Evolutionary conservation across 1,140 invertebrate species (phyloP).

Genomic region (Pseudobourletiella spinata): DNA sequence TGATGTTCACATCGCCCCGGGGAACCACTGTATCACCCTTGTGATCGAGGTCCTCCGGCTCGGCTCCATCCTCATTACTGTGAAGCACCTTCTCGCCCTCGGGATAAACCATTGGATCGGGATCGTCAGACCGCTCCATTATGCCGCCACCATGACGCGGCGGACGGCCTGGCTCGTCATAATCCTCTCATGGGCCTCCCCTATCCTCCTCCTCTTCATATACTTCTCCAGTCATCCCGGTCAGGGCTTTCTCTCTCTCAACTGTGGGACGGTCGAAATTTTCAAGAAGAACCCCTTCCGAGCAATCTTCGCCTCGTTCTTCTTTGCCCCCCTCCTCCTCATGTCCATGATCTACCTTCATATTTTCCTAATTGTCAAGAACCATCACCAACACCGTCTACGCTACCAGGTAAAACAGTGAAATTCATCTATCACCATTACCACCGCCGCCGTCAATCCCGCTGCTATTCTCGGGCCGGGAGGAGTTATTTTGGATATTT

Average conservation of each 20-base stretch:
- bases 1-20: constrained; percentile 17
- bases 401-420: constrained; percentile 37
- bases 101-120: constrained; percentile 61
- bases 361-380: constrained; percentile 49
- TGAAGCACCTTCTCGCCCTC: constrained; percentile 55
- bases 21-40: constrained; percentile 12
- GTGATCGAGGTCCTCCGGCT: constrained; percentile 39
- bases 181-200: constrained; percentile 48
- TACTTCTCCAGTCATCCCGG: constrained; percentile 45
- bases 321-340: constrained; percentile 45
- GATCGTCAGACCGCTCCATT: constrained; percentile 53
- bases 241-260: constrained; percentile 42
- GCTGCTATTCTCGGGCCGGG: too few relatives aligned
- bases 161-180: constrained; percentile 43
- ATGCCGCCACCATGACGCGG: constrained; percentile 49
- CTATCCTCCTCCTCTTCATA: constrained; percentile 45
- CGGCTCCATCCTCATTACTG: constrained; percentile 50
- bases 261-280: constrained; percentile 38
- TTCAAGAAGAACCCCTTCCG: constrained; percentile 12
- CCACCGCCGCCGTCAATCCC: too few relatives aligned
- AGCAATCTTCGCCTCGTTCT: constrained; percentile 39
- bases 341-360: constrained; percentile 53
- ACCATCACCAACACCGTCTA: constrained; percentile 46
- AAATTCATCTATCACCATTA: too few relatives aligned
- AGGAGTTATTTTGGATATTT: too few relatives aligned